Base-by-base conservation (phyloP, 64 coral and sea anemone genomes). In the Stichodactyla mertensii region DNA sequence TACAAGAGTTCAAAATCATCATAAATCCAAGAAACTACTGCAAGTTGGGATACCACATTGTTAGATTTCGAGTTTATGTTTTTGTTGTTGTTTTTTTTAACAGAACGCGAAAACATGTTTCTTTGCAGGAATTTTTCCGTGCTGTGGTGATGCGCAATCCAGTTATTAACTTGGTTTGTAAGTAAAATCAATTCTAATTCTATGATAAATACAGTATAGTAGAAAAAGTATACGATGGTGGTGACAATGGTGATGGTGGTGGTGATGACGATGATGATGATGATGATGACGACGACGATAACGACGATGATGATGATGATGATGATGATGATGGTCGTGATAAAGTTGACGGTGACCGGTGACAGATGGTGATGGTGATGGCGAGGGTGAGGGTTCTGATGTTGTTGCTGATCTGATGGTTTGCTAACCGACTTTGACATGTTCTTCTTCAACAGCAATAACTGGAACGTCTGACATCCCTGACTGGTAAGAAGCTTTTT, bases 151-250 rank as follows among this genome's bases (percentile, higher is more conserved):
- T 86, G 61, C 87, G 92, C 13, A 98, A 98, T 80, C 89, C 89
- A 20, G 95, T 91, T 7, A 66, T 94, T 2, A 92, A 98, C 52
- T 13, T 98, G 54, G 52, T 92, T 20, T 74, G 95, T 98, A 85
- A 94, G 92, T 78, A 52, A 15, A 87, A 78, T 6, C 62, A 20
- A 66, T 82, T 16, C 83, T 84, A 5, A 15, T 59, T 11, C 12
- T 15, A 4, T 51, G 55, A 84, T 18, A 12, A 57, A 26, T 8
- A 26, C 11, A 15, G n/a, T 26, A 59, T 11, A 26, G 6, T 9
- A 59, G 24, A 59, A 10, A 57, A 19, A 19, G 22, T 59, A 15
- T 14, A 6, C 54, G 56, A 87, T 60, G 14, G n/a, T 58, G 22
- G 36, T 45, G 36, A 45, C 36, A 4, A 45, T 45, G 36, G 2